Base-by-base conservation (phyloP, 2,888 invertebrate species). In the Plebejus argus region DNA sequence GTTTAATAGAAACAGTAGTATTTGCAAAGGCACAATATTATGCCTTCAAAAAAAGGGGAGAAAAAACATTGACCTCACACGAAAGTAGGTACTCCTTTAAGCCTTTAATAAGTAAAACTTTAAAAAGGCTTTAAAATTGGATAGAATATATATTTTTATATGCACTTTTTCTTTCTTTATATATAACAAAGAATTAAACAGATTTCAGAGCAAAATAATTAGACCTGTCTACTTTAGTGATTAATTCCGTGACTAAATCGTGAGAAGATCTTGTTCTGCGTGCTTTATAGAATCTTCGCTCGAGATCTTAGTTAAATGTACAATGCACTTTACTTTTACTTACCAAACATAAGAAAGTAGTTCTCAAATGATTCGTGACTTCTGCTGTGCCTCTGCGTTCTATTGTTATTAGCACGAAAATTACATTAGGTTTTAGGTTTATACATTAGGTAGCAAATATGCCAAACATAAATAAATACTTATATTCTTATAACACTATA, bases 161-260 rank as follows among this genome's bases (percentile, higher is more conserved):
- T 39, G 39, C 2, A 39, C 15, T 15, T 49, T 49, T 49, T 15
- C 49, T 15, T 49, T 10, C 10, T 49, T 49, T 49, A 12, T 7
- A 7, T 8, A 39, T 10, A 39, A 39, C 8, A 39, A 39, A 39
- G 39, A 39, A 39, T 39, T 39, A 45, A 0, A 10, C 10, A 45
- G 4, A 61, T 1, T 61, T 12, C 23, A 10, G 20, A 12, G 20
- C 5, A 61, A 23, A 61, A 61, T 61, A 61, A 61, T 61, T 58
- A 20, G 2, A 23, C 4, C 23, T 12, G 61, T 23, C 61, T 61
- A 23, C 61, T 10, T 61, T 23, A 8, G 23, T 23, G 23, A 61
- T 61, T 61, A 61, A 61, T 61, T 61, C 20, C 61, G 23, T 61
- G 61, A 61, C 61, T 61, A 23, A 61, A 61, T 23, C 61, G 61